Base-by-base conservation (phyloP, 2,888 invertebrate genomes). In the Plusia festucae region DNA sequence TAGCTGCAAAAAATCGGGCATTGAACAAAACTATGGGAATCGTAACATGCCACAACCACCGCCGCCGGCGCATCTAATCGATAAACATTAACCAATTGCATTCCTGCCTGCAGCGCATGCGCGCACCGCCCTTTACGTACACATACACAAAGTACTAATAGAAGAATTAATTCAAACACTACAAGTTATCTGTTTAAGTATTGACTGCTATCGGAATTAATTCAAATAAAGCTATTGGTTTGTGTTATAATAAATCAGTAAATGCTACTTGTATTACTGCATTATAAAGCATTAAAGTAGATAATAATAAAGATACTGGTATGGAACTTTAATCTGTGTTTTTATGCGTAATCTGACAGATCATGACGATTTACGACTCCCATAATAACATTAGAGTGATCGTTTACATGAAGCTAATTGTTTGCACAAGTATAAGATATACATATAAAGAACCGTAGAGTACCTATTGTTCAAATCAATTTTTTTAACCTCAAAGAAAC, bases 81-180 rank as follows among this genome's bases (percentile, higher is more conserved):
- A 88, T 90, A 91, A 91, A 88, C 88, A 89, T 88, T 84, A 84
- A 84, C 86, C 89, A 88, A 91, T 88, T 85, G 85, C 88, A 88
- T 88, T 84, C 85, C 83, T 78, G 76, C 82, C 80, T 57, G 66
- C 60, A 76, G 81, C 79, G 73, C 81, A 74, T 65, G 76, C 77
- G 76, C 78, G 57, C 62, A 69, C 72, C 75, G 73, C 82, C 81
- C 76, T 81, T 74, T 75, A 75, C 55, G 57, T 68, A 72, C 56
- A 72, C 59, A 53, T 68, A 70, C 49, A 64, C 53, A 18, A 16
- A 53, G 59, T 65, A 63, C 58, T 58, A 82, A 59, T 74, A 78
- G 57, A 72, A 73, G 73, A 82, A 79, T 78, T 78, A 79, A 79
- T 79, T 62, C 75, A 73, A 70, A 76, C 59, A 66, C 69, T 40